A percentile compares a stretch with the other conserved stretches of the same genome.
Evolutionary conservation across 2,797 vertebrate species (phyloP).

Genomic region (Malacoraja senta): DNA sequence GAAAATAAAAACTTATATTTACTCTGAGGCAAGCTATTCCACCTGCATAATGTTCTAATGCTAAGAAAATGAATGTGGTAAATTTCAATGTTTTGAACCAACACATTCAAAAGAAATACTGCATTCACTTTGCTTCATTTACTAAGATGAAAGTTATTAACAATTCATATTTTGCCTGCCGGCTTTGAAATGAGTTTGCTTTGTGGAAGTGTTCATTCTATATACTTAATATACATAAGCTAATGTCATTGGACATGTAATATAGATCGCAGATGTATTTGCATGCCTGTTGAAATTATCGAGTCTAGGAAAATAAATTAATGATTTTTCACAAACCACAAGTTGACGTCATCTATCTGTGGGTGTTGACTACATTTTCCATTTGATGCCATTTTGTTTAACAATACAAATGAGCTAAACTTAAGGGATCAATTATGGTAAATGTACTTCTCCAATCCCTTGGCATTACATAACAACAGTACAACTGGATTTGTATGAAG

Average conservation of each 20-base stretch:
- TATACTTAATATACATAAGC: not conserved
- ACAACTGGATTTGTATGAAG: conserved; percentile 29
- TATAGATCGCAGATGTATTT: not conserved
- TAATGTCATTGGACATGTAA: conserved; percentile 26
- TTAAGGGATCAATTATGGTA: conserved; percentile 31
- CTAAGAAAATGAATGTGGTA: not conserved
- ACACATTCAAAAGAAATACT: not conserved
- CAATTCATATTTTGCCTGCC: not conserved
- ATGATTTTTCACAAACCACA: conserved; percentile 15
- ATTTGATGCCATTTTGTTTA: conserved; percentile 29
- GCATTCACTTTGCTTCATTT: not conserved
- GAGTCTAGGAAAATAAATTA: not conserved
- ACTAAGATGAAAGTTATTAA: not conserved
- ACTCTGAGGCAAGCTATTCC: not conserved
- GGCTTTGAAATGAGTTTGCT: not conserved
- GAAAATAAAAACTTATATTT: conserved; percentile 1
- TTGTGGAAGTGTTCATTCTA: not conserved
- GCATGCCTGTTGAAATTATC: conserved; percentile 3
- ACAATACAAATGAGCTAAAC: conserved; percentile 25
- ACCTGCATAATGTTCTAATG: not conserved
- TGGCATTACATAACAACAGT: conserved; percentile 30
- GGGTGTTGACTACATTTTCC: not conserved
- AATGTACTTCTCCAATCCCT: conserved; percentile 25
- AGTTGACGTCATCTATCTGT: conserved; percentile 5
- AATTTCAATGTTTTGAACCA: not conserved